A percentile compares a stretch with the other conserved stretches of the same genome.
phyloP scores from a whole-genome alignment of 2,113 vertebrate genomes.

The Corythoichthys haematopterus region DNA sequence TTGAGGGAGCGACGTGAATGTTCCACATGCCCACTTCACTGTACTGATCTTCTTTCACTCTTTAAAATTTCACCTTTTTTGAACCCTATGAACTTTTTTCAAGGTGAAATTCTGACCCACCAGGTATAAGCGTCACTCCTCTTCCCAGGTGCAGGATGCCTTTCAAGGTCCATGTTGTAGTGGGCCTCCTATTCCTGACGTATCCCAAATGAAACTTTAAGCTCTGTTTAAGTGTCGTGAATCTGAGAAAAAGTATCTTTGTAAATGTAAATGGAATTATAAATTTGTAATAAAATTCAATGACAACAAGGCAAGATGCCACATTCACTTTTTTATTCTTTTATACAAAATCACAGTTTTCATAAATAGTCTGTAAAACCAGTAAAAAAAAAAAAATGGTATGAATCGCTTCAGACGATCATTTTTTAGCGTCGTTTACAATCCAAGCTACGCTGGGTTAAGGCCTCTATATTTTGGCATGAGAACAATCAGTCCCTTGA shows the following conservation, averaged over 20 bases:
- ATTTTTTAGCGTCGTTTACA: slow-evolving; percentile 58
- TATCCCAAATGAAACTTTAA: background rate
- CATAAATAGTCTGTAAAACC: slow-evolving; percentile 80
- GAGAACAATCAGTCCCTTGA: slow-evolving; percentile 71
- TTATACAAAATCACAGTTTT: slow-evolving; percentile 79
- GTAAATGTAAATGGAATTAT: slow-evolving; percentile 53
- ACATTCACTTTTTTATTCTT: slow-evolving; percentile 58
- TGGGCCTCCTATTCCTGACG: slow-evolving; percentile 53
- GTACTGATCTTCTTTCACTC: background rate
- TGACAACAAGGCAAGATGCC: background rate
- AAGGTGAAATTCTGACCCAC: background rate
- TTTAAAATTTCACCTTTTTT: slow-evolving; percentile 10
- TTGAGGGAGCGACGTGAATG: background rate
- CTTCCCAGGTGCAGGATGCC: slow-evolving; percentile 20
- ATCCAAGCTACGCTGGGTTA: slow-evolving; percentile 77
- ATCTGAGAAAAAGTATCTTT: background rate
- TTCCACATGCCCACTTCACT: background rate
- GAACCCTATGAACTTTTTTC: background rate
- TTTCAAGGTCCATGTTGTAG: slow-evolving; percentile 54
- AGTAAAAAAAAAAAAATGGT: slow-evolving; percentile 72
- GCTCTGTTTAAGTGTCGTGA: background rate
- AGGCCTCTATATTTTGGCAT: slow-evolving; percentile 81
- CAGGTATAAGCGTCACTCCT: background rate
- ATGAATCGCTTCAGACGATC: slow-evolving; percentile 70
- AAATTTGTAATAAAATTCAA: slow-evolving; percentile 32